Conservation (phyloP, 2,888 invertebrate genomes). For the Cephus pulcher region DNA sequence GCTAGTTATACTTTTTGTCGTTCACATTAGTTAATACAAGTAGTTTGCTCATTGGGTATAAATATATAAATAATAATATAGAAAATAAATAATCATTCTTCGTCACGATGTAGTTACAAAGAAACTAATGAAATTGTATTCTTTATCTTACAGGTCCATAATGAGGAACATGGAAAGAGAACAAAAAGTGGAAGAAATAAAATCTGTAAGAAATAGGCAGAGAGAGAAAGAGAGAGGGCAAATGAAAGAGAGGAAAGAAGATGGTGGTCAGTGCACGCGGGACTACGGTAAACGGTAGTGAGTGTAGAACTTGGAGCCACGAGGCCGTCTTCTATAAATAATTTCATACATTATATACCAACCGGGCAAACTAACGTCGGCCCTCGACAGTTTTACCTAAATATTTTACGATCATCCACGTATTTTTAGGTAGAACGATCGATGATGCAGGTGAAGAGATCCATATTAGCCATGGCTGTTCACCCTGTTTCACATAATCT, state of each 20-base stretch:
- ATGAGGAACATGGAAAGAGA: neutral
- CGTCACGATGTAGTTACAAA: neutral
- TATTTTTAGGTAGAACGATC: constrained; percentile 10
- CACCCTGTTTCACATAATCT: neutral
- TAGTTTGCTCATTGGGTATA: neutral
- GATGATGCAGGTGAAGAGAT: neutral
- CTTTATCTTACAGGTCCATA: neutral
- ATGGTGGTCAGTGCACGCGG: constrained; percentile 49
- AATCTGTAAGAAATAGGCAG: neutral
- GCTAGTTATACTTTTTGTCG: neutral
- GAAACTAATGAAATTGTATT: neutral
- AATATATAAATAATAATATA: neutral
- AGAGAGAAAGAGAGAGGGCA: neutral
- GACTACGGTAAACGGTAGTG: constrained; percentile 44
- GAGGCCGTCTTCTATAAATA: constrained; percentile 58
- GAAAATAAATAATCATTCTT: neutral
- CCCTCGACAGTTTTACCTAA: constrained; percentile 27
- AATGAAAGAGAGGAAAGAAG: neutral
- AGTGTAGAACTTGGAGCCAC: constrained; percentile 30
- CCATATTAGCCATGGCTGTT: neutral
- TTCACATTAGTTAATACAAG: neutral
- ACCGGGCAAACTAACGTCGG: constrained; percentile 24
- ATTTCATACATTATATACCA: constrained; percentile 42
- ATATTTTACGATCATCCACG: constrained; percentile 33
- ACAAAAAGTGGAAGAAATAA: neutral